phyloP scores from a whole-genome alignment of 2,113 vertebrate genomes.

The Microcebus lehilahytsara region DNA sequence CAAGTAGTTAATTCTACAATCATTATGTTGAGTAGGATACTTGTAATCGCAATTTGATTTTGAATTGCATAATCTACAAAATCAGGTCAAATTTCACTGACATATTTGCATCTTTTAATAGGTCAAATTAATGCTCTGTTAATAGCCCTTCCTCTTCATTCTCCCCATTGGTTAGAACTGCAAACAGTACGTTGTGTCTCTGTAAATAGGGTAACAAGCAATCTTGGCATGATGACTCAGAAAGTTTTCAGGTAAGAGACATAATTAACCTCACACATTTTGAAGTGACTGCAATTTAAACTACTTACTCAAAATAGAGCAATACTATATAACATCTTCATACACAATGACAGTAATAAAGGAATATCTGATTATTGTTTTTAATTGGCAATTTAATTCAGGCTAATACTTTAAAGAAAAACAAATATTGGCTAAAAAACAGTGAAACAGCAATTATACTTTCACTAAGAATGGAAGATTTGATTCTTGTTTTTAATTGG shows the following conservation, averaged over 20 bases:
- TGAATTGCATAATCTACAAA: neutral
- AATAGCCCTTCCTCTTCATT: neutral
- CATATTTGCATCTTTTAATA: neutral
- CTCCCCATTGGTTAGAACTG: neutral
- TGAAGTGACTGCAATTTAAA: slow-evolving; percentile 41
- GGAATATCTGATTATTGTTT: neutral
- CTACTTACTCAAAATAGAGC: neutral
- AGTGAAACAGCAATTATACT: neutral
- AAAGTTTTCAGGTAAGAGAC: neutral
- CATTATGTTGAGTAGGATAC: neutral
- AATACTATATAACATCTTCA: neutral
- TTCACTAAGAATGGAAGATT: neutral
- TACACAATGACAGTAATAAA: slow-evolving; percentile 11
- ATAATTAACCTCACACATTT: neutral
- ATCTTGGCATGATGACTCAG: neutral
- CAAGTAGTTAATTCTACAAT: neutral
- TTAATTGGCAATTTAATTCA: slow-evolving; percentile 16
- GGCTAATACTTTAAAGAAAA: neutral
- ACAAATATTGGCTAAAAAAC: neutral
- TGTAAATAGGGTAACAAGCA: neutral
- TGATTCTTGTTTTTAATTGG: neutral
- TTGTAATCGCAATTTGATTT: neutral
- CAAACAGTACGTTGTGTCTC: neutral
- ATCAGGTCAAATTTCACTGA: neutral
- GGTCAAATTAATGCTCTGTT: neutral